phyloP scores from a whole-genome alignment of 2,113 vertebrate genomes.

The Murina feae region DNA sequence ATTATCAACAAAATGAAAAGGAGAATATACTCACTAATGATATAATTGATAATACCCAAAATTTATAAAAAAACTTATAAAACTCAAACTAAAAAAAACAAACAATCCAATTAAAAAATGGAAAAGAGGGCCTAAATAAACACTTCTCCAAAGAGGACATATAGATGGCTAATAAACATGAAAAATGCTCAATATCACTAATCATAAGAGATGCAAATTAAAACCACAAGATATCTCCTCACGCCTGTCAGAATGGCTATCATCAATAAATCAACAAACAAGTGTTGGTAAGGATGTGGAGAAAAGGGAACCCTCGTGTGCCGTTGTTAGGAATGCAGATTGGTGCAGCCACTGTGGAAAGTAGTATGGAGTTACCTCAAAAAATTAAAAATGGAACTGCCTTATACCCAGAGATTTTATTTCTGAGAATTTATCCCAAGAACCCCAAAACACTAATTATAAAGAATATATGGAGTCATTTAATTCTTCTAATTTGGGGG shows the following conservation, averaged over 20 bases:
- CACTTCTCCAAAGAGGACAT: not conserved
- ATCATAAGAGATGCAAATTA: not conserved
- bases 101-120: not conserved
- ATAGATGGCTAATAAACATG: not conserved
- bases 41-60: not conserved
- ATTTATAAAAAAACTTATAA: not conserved
- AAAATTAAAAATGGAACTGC: not conserved
- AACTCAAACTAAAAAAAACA: not conserved
- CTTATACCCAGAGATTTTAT: not conserved
- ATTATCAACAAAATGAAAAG: not conserved
- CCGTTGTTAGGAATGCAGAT: not conserved
- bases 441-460: not conserved
- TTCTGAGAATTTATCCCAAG: not conserved
- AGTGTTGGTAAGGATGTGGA: not conserved
- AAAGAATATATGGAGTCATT: not conserved
- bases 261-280: not conserved
- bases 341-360: not conserved
- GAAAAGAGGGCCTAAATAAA: not conserved
- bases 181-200: not conserved
- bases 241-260: not conserved
- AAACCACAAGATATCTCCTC: not conserved
- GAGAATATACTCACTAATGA: not conserved
- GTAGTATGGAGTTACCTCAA: not conserved
- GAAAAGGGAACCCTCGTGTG: not conserved
- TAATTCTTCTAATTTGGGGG: too few species aligned